Percentiles rank a stretch among this genome's conserved stretches.
These are phyloP conservation scores for Octonoba sinensis DNA, from an alignment of 2,888 invertebrate species.

Conservation along the genomic window DNA sequence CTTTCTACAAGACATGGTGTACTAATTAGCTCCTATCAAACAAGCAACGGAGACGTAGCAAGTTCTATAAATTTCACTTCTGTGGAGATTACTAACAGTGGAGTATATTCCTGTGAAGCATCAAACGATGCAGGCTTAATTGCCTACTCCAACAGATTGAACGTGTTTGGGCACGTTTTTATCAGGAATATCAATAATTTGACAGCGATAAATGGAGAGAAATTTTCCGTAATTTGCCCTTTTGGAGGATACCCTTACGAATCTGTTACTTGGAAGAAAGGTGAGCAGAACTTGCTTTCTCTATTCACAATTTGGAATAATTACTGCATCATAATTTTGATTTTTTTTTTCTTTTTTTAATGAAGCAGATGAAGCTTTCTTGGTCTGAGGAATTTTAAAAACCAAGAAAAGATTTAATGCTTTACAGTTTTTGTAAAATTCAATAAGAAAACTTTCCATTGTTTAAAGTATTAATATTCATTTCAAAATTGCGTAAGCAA, in stretches of 20 bases:
- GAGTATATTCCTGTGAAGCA: constrained; percentile 66
- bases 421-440: no score
- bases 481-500: no score
- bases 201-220: constrained; percentile 64
- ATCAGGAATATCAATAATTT: constrained; percentile 64
- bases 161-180: constrained; percentile 66
- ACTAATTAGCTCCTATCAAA: constrained; percentile 57
- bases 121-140: constrained; percentile 65
- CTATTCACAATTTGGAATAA: no score
- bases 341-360: not conserved
- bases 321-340: no score
- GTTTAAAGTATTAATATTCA: no score
- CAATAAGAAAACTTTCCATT: no score
- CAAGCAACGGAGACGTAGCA: constrained; percentile 55
- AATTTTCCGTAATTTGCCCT: constrained; percentile 64
- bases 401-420: no score
- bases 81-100: constrained; percentile 66
- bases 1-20: constrained; percentile 62
- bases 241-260: constrained; percentile 66
- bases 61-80: constrained; percentile 63
- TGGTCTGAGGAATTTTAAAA: no score
- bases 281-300: constrained; percentile 26
- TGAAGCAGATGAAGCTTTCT: no score
- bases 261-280: constrained; percentile 65
- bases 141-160: constrained; percentile 64